Evolutionary conservation across 1,140 invertebrate genomes (phyloP), one percentile per base, ranked within the genome.

Genomic region (Euborellia annulipes): DNA sequence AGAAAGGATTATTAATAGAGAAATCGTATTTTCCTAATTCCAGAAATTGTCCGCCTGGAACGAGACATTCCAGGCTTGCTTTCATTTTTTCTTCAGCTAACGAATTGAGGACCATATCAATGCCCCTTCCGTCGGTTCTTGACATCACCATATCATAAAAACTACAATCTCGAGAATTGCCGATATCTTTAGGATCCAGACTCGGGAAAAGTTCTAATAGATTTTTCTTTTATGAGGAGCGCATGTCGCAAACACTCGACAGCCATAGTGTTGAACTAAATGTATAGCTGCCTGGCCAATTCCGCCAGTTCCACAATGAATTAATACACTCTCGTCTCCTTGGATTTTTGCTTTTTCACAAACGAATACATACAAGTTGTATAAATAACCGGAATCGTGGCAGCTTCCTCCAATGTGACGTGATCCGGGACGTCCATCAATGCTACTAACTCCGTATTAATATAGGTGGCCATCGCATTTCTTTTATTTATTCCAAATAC

Each of bases 361-460:
- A 32, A 74, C 67, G 45, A 96, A 68, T 7, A 86, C 81, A 58
- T 85, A 82, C 1, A 27, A 27, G 87, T 93, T 37, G 73, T 72
- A 57, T 92, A 94, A 3, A 83, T 83, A 1, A 81, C 79, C 2
- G 90, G 90, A 0, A 95, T 71, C 0, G 88, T 88, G 0, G 85
- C 84, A 1, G 89, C 91, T 36, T 95, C 83, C 56, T 85, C 77
- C 17, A 95, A 62, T 1, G 70, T 73, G 89, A 89, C 94, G 3
- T 73, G 55, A 1, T 85, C 72, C 2, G 91, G 91, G 16, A 95
- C 68, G 2, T 73, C 56, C 86, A 86, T 93, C 13, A 75, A 53
- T 2, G 86, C 69, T 6, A 63, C 56, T 23, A 64, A 62, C 55
- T 85, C 75, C 6, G 67, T 65, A 36, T 70, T 38, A 2, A 77